Evolutionary conservation across 2,113 vertebrate species (phyloP).

Genomic region (Psittacus erithacus): DNA sequence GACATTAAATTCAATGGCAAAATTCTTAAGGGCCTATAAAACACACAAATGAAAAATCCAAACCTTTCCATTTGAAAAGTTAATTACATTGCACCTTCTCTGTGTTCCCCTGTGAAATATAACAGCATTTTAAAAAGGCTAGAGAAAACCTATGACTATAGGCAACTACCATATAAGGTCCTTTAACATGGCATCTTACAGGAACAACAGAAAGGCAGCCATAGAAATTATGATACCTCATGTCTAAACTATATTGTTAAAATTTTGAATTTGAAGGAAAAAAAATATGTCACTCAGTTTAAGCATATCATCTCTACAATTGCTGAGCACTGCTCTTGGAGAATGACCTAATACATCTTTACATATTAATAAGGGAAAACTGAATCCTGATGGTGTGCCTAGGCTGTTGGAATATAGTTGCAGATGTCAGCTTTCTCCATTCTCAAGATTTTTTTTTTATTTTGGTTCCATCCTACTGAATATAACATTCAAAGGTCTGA

Average conservation of each 20-base stretch:
- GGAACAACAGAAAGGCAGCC: neutral
- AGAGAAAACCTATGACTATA: neutral
- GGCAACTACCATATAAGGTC: neutral
- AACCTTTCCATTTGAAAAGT: neutral
- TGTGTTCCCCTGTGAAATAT: neutral
- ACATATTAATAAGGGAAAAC: neutral
- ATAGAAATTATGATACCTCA: neutral
- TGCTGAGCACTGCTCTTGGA: neutral
- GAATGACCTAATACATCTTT: neutral
- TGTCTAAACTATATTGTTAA: neutral
- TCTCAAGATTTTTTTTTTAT: neutral
- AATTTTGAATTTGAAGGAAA: neutral
- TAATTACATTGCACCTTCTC: neutral
- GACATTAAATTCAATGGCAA: neutral
- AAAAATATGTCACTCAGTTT: neutral
- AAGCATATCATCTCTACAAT: neutral
- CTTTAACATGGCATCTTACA: neutral
- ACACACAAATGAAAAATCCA: neutral
- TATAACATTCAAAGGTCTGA: neutral
- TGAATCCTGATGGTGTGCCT: neutral
- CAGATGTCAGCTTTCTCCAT: neutral
- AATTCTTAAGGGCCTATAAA: neutral
- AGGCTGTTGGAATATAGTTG: neutral
- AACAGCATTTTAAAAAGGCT: neutral
- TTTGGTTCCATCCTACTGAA: neutral